Evolutionary conservation across 1,140 invertebrate genomes (phyloP).

Genomic region (Aphelinus atriplicis): DNA sequence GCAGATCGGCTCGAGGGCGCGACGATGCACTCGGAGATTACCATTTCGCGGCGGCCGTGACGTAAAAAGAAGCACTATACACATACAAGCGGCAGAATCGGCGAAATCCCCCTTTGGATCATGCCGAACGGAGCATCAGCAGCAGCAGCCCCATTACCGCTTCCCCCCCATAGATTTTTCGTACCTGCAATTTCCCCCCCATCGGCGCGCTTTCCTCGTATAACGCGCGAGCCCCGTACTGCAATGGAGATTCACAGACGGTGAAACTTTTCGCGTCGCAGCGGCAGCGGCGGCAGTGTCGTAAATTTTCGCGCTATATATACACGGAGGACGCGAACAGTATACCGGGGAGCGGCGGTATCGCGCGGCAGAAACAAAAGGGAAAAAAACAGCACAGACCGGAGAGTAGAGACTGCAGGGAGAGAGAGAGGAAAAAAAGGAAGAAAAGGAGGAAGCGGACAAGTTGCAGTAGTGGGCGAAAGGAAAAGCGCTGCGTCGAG

Average conservation of each 20-base stretch:
- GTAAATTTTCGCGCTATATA: conserved; percentile 30
- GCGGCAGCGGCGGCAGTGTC: neutral
- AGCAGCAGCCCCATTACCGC: neutral
- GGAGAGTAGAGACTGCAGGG: neutral
- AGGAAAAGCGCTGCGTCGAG: neutral
- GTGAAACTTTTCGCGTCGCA: conserved; percentile 1
- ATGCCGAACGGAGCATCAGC: neutral
- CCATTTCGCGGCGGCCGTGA: too few species aligned
- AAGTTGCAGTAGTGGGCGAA: too few species aligned
- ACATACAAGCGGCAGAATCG: neutral
- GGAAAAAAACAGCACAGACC: too few species aligned
- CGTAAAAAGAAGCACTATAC: too few species aligned
- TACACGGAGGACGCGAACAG: neutral
- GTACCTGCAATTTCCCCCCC: conserved; percentile 31
- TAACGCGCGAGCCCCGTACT: neutral
- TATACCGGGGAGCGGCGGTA: too few species aligned
- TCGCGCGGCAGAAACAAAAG: too few species aligned
- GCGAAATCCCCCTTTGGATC: conserved; percentile 1
- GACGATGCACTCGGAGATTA: too few species aligned
- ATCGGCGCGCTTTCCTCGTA: neutral
- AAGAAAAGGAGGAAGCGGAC: neutral
- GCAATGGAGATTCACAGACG: too few species aligned
- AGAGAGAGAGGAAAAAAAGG: neutral
- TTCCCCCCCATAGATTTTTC: conserved; percentile 19
- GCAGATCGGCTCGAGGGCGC: too few species aligned